Conservation (phyloP, 2,797 vertebrate genomes). For the Tapirus indicus region DNA sequence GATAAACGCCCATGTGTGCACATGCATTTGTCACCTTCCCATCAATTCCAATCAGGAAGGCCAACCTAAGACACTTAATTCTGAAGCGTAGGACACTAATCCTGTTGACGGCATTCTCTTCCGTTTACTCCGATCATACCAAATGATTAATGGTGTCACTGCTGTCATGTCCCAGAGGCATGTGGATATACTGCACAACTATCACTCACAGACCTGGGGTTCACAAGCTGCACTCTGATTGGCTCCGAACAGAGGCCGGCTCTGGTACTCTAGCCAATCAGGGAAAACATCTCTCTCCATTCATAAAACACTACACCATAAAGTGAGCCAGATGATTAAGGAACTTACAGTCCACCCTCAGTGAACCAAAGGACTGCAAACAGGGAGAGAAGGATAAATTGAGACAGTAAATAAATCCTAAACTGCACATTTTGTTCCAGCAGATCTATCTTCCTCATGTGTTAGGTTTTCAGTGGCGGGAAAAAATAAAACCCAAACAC, state of each 20-base stretch:
- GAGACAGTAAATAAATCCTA: conserved; percentile 31
- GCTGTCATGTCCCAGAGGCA: conserved; percentile 73
- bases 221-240: conserved; percentile 77
- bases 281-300: conserved; percentile 58
- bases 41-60: conserved; percentile 64
- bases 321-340: neutral
- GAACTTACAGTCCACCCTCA: neutral
- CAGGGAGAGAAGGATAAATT: conserved; percentile 46
- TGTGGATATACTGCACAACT: conserved; percentile 49
- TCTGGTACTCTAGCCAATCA: conserved; percentile 69
- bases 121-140: conserved; percentile 72
- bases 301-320: conserved; percentile 59
- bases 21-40: conserved; percentile 72
- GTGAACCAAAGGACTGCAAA: conserved; percentile 31
- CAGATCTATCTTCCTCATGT: neutral
- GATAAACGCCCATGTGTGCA: conserved; percentile 62
- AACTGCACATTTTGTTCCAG: neutral
- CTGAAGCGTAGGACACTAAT: conserved; percentile 73
- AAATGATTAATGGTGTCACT: conserved; percentile 77
- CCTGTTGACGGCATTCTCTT: conserved; percentile 60
- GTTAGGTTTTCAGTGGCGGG: neutral
- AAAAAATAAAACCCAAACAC: neutral
- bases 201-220: conserved; percentile 46
- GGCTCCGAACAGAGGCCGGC: conserved; percentile 76
- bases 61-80: conserved; percentile 75